phyloP scores from a whole-genome alignment of 1,140 invertebrate genomes.

The Sinella curviseta region DNA sequence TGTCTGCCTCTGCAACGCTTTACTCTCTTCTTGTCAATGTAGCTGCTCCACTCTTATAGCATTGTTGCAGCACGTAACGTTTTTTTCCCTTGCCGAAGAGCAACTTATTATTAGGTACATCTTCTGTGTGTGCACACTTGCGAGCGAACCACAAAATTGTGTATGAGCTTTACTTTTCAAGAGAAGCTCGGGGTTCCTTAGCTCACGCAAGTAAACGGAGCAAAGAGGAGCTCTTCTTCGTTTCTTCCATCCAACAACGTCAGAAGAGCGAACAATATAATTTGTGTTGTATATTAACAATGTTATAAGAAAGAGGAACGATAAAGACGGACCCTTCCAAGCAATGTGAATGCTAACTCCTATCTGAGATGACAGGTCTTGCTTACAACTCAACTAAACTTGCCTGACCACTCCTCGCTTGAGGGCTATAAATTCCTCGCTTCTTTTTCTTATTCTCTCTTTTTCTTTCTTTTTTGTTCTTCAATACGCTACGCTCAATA shows the following conservation, averaged over 20 bases:
- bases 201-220: neutral
- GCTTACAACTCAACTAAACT: constrained; percentile 50
- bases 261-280: neutral
- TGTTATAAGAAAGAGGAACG: constrained; percentile 27
- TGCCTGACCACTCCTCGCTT: constrained; percentile 50
- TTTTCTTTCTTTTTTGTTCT: constrained; percentile 23
- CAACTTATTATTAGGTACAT: neutral
- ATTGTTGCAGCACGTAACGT: no score
- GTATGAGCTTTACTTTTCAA: neutral
- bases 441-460: constrained; percentile 17
- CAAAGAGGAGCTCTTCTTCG: neutral
- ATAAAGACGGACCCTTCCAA: constrained; percentile 43
- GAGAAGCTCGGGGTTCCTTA: neutral
- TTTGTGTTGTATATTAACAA: constrained; percentile 5
- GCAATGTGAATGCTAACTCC: constrained; percentile 47
- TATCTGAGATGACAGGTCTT: constrained; percentile 49
- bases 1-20: neutral
- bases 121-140: neutral
- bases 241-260: neutral
- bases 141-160: neutral
- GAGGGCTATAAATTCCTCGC: constrained; percentile 49
- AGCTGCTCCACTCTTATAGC: neutral
- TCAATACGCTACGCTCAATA: neutral
- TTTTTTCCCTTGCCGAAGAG: neutral
- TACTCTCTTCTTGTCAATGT: neutral